phyloP scores from a whole-genome alignment of 2,888 invertebrate genomes.

The Hirtodrosophila trivittata region DNA sequence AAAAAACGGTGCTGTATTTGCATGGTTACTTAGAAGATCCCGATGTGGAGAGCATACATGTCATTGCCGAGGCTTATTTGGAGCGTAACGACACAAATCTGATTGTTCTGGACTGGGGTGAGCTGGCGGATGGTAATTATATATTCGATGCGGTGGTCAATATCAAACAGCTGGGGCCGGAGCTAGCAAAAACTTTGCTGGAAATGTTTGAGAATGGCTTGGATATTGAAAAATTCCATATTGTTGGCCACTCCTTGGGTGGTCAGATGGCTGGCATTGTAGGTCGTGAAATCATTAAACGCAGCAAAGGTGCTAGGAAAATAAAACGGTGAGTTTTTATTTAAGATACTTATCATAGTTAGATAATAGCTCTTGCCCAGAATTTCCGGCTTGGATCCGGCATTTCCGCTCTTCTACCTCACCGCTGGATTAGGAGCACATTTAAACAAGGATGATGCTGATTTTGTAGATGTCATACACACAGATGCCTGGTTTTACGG shows the following conservation, averaged over 20 bases:
- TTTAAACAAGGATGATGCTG: constrained; percentile 85
- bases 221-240: constrained; percentile 77
- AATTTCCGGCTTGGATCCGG: constrained; percentile 86
- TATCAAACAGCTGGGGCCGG: constrained; percentile 79
- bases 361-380: constrained; percentile 69
- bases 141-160: constrained; percentile 82
- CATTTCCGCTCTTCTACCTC: constrained; percentile 86
- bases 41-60: constrained; percentile 86
- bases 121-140: constrained; percentile 83
- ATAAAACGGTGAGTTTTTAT: constrained; percentile 53
- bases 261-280: constrained; percentile 82
- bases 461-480: constrained; percentile 88
- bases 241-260: constrained; percentile 83
- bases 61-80: constrained; percentile 82
- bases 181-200: constrained; percentile 77
- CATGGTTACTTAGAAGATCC: constrained; percentile 87
- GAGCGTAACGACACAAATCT: constrained; percentile 80
- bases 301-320: constrained; percentile 58
- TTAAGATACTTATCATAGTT: too few relatives aligned
- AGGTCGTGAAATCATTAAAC: constrained; percentile 74
- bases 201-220: constrained; percentile 80
- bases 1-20: constrained; percentile 86
- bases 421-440: constrained; percentile 77
- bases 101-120: constrained; percentile 82
- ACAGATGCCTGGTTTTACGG: constrained; percentile 88